Evolutionary conservation across 2,888 invertebrate genomes (phyloP).

Genomic region (Hesperia comma): DNA sequence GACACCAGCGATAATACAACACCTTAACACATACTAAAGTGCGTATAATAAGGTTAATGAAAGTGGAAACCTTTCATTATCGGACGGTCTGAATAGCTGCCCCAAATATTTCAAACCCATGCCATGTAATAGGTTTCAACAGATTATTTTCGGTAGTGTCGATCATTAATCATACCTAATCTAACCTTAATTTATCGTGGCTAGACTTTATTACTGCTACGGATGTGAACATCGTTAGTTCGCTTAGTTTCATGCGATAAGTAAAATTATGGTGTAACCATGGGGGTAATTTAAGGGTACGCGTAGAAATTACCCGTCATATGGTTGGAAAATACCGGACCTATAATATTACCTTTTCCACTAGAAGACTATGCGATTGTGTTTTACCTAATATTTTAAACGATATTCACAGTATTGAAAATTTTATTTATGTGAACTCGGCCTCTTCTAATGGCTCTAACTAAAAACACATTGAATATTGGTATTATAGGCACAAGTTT

Average conservation of each 20-base stretch:
- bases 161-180: conserved; percentile 46
- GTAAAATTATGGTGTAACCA: conserved; percentile 15
- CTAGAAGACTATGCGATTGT: no score
- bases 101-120: conserved; percentile 31
- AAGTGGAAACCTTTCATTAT: conserved; percentile 20
- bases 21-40: no score
- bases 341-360: no score
- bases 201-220: conserved; percentile 38
- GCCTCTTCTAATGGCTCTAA: no score
- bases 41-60: background rate
- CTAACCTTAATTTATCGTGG: conserved; percentile 47
- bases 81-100: conserved; percentile 6
- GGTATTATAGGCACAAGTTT: no score
- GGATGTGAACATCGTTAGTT: conserved; percentile 44
- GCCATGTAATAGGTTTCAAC: conserved; percentile 33
- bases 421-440: no score
- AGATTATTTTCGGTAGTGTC: conserved; percentile 33
- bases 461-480: no score
- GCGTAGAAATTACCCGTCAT: no score
- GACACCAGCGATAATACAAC: no score
- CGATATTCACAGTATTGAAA: no score
- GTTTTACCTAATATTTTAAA: no score
- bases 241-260: conserved; percentile 26
- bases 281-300: background rate
- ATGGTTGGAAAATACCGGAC: no score